A percentile compares a stretch with the other conserved stretches of the same genome.
Conservation (phyloP, 2,888 invertebrate species). For the Amphiduros pacificus region DNA sequence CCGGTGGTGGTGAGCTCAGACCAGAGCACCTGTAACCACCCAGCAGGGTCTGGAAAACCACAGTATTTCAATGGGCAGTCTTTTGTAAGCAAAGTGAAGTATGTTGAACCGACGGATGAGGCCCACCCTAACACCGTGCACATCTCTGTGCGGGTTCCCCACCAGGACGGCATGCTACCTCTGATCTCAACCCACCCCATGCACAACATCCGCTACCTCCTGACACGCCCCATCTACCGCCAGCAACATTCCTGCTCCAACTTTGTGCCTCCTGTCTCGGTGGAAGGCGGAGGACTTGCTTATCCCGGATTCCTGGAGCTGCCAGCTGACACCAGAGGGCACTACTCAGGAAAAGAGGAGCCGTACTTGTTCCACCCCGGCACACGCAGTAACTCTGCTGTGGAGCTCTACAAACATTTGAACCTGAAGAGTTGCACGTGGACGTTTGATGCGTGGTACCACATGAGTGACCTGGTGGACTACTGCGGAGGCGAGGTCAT, state of each 20-base stretch:
- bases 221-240: constrained; percentile 56
- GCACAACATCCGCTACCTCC: constrained; percentile 55
- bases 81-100: constrained; percentile 56
- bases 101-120: constrained; percentile 46
- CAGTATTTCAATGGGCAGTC: constrained; percentile 54
- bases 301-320: constrained; percentile 37
- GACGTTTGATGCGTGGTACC: constrained; percentile 60
- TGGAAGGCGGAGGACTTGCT: constrained; percentile 14
- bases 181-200: constrained; percentile 59
- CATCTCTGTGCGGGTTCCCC: constrained; percentile 57
- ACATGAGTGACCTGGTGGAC: constrained; percentile 59
- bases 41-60: constrained; percentile 35
- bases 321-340: neutral
- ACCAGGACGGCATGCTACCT: constrained; percentile 61
- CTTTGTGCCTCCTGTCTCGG: constrained; percentile 35
- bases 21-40: constrained; percentile 50
- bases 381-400: constrained; percentile 41
- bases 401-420: constrained; percentile 57
- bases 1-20: constrained; percentile 49
- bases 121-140: constrained; percentile 57
- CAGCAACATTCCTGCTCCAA: constrained; percentile 61
- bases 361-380: constrained; percentile 48
- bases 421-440: constrained; percentile 58
- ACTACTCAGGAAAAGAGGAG: constrained; percentile 35
- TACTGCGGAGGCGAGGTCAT: constrained; percentile 59